Conservation (phyloP, 2,888 invertebrate genomes). For the Sepiola atlantica region DNA sequence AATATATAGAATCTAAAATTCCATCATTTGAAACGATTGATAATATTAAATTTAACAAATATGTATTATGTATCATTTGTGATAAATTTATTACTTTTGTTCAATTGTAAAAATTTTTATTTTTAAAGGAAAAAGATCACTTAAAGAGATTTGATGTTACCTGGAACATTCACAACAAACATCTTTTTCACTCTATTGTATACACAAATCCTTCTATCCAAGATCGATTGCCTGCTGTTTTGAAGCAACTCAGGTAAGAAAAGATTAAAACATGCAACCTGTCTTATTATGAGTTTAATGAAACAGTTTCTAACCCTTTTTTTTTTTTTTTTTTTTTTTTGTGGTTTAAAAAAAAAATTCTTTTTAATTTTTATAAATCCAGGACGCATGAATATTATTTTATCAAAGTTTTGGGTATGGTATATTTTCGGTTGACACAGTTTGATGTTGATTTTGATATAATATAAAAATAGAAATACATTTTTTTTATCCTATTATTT, state of each 20-base stretch:
- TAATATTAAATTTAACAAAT: neutral
- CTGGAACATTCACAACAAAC: slow-evolving; percentile 82
- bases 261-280: neutral
- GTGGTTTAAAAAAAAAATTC: no score
- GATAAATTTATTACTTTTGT: neutral
- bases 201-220: slow-evolving; percentile 79
- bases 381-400: no score
- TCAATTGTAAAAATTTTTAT: neutral
- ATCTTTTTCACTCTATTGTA: slow-evolving; percentile 80
- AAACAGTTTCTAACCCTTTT: neutral
- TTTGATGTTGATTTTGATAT: no score
- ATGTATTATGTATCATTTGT: neutral
- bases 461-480: no score
- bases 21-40: neutral
- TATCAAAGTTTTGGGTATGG: no score
- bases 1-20: neutral
- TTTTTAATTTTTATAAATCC: no score
- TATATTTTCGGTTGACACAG: no score
- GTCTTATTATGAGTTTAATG: neutral
- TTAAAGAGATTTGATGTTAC: slow-evolving; percentile 80
- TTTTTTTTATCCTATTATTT: no score
- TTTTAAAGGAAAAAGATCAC: slow-evolving; percentile 78
- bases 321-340: no score
- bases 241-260: slow-evolving; percentile 76
- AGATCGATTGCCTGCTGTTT: slow-evolving; percentile 78